These are phyloP conservation scores for Zaprionus ornatus DNA, from an alignment of 1,140 invertebrate genomes.

Conservation along the genomic window DNA sequence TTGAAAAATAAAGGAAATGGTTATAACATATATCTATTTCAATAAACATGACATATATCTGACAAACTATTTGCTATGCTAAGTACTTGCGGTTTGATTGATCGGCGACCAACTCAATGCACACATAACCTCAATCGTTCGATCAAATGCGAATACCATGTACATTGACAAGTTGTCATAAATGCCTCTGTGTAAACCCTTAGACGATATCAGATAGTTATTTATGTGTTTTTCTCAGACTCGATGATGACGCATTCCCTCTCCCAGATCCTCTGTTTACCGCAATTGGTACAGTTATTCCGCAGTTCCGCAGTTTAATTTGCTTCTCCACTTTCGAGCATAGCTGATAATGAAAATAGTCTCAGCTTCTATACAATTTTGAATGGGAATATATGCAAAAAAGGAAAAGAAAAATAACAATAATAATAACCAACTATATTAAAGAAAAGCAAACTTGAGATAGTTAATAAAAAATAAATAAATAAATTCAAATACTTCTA, in stretches of 20 bases:
- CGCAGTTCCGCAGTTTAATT: too few relatives aligned
- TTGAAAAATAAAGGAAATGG: background rate
- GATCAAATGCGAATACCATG: constrained; percentile 9
- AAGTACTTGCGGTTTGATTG: constrained; percentile 34
- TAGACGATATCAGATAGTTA: constrained; percentile 1
- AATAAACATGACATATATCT: constrained; percentile 5
- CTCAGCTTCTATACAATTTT: background rate
- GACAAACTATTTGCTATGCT: constrained; percentile 4
- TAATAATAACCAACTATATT: background rate
- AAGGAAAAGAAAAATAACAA: too few relatives aligned
- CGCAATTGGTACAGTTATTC: background rate
- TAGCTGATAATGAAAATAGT: background rate
- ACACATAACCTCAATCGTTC: constrained; percentile 42
- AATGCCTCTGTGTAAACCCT: background rate
- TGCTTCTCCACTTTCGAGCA: too few relatives aligned
- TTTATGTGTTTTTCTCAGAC: background rate
- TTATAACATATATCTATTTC: background rate
- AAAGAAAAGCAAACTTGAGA: background rate
- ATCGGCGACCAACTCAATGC: constrained; percentile 22
- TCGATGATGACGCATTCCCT: background rate
- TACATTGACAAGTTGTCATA: constrained; percentile 20
- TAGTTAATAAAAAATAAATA: background rate
- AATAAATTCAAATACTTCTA: background rate
- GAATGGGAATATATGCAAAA: too few relatives aligned
- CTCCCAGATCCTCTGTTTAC: background rate